Evolutionary conservation across 2,888 invertebrate species (phyloP), one percentile per base, ranked within the genome.

Genomic region (Julus scandinavius): DNA sequence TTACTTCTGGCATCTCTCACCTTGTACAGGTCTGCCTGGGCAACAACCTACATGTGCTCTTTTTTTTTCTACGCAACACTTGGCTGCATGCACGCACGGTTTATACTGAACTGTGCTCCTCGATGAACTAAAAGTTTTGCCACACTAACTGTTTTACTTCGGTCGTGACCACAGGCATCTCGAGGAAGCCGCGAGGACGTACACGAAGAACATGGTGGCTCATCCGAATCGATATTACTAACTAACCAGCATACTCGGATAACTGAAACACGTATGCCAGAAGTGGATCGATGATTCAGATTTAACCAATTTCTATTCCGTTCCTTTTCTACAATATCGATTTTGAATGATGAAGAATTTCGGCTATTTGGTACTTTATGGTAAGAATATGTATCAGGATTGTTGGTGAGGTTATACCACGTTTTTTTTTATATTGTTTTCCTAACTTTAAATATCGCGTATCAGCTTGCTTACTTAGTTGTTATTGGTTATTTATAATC

Each of bases 51-150:
- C 72, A 29, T 72, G 63, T 58, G 58, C 58, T 63, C 5, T 63
- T 63, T 63, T 63, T 63, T 72, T 72, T 6, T 72, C 2, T 72
- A 1, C n/a, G 29, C 72, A 72, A 72, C 72, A n/a, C 72, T 29
- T 29, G 72, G 29, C 72, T 72, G 72, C 72, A 72, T 72, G 72
- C 72, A 72, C 72, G 72, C 72, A 72, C 29, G 72, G 45, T 72
- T 29, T 11, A 72, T 72, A 72, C 29, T 72, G 72, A 72, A 72
- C 72, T 72, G 72, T 72, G 72, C 72, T 29, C 72, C 72, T 72
- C 72, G 29, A 72, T 72, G 72, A 29, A 72, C 72, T n/a, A 72
- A 54, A 54, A 72, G 72, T 72, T n/a, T 72, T 72, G 72, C 72
- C 72, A 72, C 72, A 29, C 72, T 72, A 29, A 72, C 63, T 63